phyloP scores from a whole-genome alignment of 2,888 invertebrate genomes.

The Orthosia gracilis region DNA sequence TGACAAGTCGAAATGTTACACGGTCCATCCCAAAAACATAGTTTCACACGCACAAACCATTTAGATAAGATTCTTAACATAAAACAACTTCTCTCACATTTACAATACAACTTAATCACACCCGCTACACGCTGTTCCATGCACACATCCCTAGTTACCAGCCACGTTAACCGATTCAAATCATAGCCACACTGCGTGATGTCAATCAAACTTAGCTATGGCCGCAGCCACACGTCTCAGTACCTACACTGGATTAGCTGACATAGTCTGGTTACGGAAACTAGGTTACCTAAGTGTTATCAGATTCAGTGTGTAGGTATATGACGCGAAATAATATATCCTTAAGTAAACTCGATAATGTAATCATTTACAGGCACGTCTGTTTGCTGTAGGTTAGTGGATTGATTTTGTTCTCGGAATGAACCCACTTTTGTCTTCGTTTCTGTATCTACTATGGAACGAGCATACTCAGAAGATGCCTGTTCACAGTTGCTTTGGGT shows the following conservation, averaged over 20 bases:
- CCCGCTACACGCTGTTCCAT: background rate
- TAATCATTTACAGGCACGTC: background rate
- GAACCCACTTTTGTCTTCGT: no score
- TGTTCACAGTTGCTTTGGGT: no score
- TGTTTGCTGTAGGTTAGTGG: background rate
- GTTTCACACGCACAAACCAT: no score
- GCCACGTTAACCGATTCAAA: background rate
- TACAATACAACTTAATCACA: background rate
- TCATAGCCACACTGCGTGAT: slow-evolving; percentile 16
- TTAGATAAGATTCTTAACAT: no score
- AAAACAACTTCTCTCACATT: background rate
- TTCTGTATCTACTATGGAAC: no score
- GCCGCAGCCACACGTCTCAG: background rate
- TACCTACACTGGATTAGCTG: slow-evolving; percentile 10
- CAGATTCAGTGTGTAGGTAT: background rate
- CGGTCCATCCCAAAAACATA: no score
- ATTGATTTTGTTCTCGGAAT: background rate
- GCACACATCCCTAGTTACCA: background rate
- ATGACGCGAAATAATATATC: background rate
- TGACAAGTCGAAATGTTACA: no score
- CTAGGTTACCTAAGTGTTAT: slow-evolving; percentile 4
- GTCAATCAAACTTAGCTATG: slow-evolving; percentile 24
- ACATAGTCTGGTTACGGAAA: slow-evolving; percentile 4
- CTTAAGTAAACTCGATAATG: background rate
- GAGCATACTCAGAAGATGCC: no score